A percentile compares a stretch with the other conserved stretches of the same genome.
Evolutionary conservation across 2,888 invertebrate species (phyloP).

Genomic region (Eupithecia centaureata): DNA sequence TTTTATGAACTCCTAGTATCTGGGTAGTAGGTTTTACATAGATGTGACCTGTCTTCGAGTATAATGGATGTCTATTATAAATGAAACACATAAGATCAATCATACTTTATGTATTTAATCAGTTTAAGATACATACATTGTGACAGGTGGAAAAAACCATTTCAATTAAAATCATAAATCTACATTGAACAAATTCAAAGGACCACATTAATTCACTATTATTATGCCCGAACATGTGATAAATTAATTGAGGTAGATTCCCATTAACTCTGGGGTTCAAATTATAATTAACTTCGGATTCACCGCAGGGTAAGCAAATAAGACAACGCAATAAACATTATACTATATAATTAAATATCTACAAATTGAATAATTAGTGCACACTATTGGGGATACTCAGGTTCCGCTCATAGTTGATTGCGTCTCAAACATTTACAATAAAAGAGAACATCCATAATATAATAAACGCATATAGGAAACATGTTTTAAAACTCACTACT

Average conservation of each 20-base stretch:
- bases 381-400: constrained; percentile 71
- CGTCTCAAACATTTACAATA: constrained; percentile 81
- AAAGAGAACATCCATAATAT: constrained; percentile 82
- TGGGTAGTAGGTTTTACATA: no score
- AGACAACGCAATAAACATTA: constrained; percentile 81
- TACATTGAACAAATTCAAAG: constrained; percentile 75
- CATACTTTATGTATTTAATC: constrained; percentile 83
- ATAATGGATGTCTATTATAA: constrained; percentile 35
- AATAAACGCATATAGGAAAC: constrained; percentile 83
- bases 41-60: background rate
- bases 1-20: background rate
- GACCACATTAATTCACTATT: constrained; percentile 72
- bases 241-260: constrained; percentile 85
- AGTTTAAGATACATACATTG: constrained; percentile 83
- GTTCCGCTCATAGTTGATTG: constrained; percentile 62
- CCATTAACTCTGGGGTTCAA: constrained; percentile 72
- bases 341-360: constrained; percentile 84
- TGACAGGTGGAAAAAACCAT: constrained; percentile 82
- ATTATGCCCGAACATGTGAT: constrained; percentile 83
- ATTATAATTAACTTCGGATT: constrained; percentile 77
- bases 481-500: constrained; percentile 71
- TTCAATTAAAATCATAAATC: constrained; percentile 71
- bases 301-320: constrained; percentile 78
- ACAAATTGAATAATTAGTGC: constrained; percentile 82
- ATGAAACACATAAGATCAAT: constrained; percentile 78